Evolutionary conservation across 2,888 invertebrate genomes (phyloP).

Genomic region (Dione vanillae): DNA sequence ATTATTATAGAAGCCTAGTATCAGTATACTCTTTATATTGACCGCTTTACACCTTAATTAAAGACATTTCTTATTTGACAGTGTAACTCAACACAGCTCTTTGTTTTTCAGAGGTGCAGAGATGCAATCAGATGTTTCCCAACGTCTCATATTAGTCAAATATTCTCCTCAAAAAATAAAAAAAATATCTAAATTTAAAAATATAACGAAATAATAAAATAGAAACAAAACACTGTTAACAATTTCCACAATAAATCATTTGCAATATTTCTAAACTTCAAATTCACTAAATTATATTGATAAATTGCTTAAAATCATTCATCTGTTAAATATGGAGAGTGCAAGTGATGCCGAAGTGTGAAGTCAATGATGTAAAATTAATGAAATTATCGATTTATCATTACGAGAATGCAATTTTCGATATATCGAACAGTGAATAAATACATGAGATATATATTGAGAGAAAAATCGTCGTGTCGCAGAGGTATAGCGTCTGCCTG

Average conservation of each 20-base stretch:
- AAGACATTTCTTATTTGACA: neutral
- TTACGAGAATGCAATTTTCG: neutral
- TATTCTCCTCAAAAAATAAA: no score
- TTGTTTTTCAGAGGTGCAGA: neutral
- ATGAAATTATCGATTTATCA: neutral
- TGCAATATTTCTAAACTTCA: neutral
- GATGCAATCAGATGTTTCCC: no score
- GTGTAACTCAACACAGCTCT: neutral
- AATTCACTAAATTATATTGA: constrained; percentile 1
- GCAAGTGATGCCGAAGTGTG: constrained; percentile 11
- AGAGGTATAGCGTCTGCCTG: no score
- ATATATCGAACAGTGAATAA: neutral
- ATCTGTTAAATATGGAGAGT: constrained; percentile 3
- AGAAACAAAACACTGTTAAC: neutral
- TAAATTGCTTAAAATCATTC: constrained; percentile 6
- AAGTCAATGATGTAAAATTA: constrained; percentile 6
- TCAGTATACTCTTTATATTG: neutral
- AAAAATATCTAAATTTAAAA: neutral
- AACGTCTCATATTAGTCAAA: no score
- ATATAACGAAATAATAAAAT: neutral
- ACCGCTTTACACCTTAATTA: neutral
- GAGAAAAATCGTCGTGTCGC: no score
- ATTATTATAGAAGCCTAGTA: no score
- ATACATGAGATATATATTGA: no score
- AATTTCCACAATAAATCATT: constrained; percentile 3